phyloP scores from a whole-genome alignment of 2,113 vertebrate genomes.

The Nyctereutes procyonoides region DNA sequence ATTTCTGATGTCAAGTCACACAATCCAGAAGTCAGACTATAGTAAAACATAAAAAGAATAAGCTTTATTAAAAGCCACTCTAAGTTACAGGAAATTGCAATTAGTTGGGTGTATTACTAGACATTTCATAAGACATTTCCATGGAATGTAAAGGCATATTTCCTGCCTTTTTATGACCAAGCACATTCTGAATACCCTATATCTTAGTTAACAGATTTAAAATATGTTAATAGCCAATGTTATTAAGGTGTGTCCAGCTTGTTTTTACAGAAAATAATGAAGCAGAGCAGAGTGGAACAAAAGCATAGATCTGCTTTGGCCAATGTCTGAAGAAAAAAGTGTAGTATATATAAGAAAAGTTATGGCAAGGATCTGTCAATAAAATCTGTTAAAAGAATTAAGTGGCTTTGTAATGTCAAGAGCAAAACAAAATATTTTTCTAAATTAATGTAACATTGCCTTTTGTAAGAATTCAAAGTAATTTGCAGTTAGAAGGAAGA shows the following conservation, averaged over 20 bases:
- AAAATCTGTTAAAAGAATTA: constrained; percentile 44
- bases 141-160: constrained; percentile 63
- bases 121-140: constrained; percentile 75
- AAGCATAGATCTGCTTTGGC: not conserved
- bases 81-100: constrained; percentile 79
- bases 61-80: constrained; percentile 74
- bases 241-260: constrained; percentile 68
- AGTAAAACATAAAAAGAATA: constrained; percentile 71
- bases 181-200: constrained; percentile 32
- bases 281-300: constrained; percentile 51
- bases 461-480: constrained; percentile 24
- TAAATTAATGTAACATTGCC: not conserved
- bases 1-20: constrained; percentile 73
- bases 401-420: not conserved
- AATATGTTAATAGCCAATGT: constrained; percentile 67
- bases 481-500: not conserved
- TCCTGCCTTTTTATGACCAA: constrained; percentile 67
- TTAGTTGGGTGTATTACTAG: constrained; percentile 61
- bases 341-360: not conserved
- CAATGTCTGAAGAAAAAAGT: not conserved
- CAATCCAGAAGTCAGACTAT: constrained; percentile 66
- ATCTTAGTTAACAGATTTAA: constrained; percentile 70
- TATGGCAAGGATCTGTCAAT: not conserved
- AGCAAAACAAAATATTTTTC: not conserved
- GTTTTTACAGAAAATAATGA: constrained; percentile 65